These are phyloP conservation scores for Pyxicephalus adspersus DNA, from an alignment of 2,113 vertebrate species.

Conservation along the genomic window DNA sequence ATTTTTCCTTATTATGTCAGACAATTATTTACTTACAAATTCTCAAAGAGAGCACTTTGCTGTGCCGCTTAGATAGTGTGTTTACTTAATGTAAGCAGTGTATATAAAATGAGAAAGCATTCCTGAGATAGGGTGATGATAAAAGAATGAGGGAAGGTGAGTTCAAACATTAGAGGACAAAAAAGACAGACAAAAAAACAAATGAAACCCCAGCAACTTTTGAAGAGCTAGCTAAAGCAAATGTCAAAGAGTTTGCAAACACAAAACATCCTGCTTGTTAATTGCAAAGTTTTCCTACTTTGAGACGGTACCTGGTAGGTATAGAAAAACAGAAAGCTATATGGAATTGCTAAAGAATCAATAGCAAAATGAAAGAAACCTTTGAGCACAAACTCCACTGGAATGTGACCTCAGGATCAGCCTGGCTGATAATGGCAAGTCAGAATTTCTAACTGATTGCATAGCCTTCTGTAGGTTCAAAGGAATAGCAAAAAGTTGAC, in stretches of 20 bases:
- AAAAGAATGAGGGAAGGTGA: conserved; percentile 40
- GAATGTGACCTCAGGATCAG: conserved; percentile 5
- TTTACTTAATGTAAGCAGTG: conserved; percentile 31
- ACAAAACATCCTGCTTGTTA: background rate
- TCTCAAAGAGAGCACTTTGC: background rate
- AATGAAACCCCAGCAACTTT: background rate
- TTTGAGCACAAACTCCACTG: background rate
- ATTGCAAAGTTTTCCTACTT: background rate
- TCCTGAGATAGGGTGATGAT: conserved; percentile 42
- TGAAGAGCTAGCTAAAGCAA: background rate
- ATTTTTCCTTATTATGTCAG: too few species aligned
- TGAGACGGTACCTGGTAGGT: background rate
- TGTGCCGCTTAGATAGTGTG: background rate
- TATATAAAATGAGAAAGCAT: conserved; percentile 38
- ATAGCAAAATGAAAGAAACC: background rate
- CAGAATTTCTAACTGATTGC: conserved; percentile 32
- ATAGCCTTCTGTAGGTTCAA: conserved; percentile 27
- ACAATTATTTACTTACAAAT: background rate
- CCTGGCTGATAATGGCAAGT: conserved; percentile 24
- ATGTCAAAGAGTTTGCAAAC: background rate
- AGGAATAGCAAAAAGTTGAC: background rate
- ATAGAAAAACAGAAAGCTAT: background rate
- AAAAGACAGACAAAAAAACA: background rate
- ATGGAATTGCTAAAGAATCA: background rate
- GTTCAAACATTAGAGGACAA: conserved; percentile 39